Evolutionary conservation across 2,888 invertebrate genomes (phyloP).

Genomic region (Cantharis lateralis): DNA sequence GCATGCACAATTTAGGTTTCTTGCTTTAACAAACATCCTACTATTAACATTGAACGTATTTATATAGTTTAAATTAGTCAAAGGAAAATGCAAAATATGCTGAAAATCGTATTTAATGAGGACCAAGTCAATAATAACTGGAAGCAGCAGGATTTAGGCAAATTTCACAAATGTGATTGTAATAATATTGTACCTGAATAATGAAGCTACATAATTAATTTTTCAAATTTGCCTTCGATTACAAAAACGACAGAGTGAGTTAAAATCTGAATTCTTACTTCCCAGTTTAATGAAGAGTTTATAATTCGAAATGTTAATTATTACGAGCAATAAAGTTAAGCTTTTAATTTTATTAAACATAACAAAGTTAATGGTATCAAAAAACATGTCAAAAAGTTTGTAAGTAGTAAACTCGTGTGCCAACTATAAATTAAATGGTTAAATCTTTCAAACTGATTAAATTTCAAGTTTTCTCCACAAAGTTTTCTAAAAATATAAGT

Average conservation of each 20-base stretch:
- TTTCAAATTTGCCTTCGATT: neutral
- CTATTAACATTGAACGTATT: neutral
- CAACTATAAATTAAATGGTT: neutral
- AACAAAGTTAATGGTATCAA: neutral
- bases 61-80: neutral
- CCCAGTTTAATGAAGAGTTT: neutral
- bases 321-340: neutral
- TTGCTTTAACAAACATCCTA: neutral
- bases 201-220: neutral
- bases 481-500: neutral
- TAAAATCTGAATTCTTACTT: neutral
- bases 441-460: neutral
- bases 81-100: neutral
- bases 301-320: neutral
- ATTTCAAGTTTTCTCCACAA: neutral
- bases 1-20: neutral
- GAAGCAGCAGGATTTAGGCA: neutral
- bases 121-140: neutral
- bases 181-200: neutral
- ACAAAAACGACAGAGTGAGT: no score
- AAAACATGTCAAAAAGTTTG: neutral
- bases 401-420: neutral
- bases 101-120: neutral
- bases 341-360: neutral
- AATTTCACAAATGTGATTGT: neutral